Evolutionary conservation across 1,140 invertebrate genomes (phyloP), one percentile per base, ranked within the genome.

Genomic region (Probaryconus sp.): DNA sequence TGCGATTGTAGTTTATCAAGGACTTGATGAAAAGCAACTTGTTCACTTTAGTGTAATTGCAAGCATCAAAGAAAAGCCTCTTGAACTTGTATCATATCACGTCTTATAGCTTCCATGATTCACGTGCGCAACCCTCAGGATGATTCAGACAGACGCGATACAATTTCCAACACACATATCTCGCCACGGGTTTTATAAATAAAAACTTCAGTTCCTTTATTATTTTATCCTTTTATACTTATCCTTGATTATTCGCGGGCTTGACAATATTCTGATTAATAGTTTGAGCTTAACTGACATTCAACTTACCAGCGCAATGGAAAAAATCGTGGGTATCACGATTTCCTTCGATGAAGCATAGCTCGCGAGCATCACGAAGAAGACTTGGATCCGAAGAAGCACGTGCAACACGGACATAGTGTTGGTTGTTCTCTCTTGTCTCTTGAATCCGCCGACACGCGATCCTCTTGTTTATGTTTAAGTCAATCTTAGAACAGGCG

Each of bases 221-320:
- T 7, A 4, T 24, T 24, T 24, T 24, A 24, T 24, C 3, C 7
- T 7, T 7, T 24, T 7, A 24, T 24, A 7, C 7, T 24, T 24
- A 30, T 31, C 24, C 16, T 30, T 11, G 24, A 55, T 20, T 55
- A 40, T 55, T 55, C 26, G 26, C 51, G 20, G 11, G 3, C n/a
- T 26, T 4, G 48, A 37, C 17, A 28, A 20, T 38, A 61, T 60
- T 37, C 7, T 47, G 65, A 43, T 53, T 51, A 28, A n/a, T 20
- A 60, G 18, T 30, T 28, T n/a, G 35, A 16, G 60, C 51, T 70
- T 50, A 55, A n/a, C n/a, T n/a, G n/a, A 53, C 18, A 53, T 45
- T 17, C 55, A 64, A 65, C 69, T 73, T 48, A 73, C 69, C 69
- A 73, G 30, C 24, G 37, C 38, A 38, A 67, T 20, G 30, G 55